These are phyloP conservation scores for Deilephila porcellus DNA, from an alignment of 2,888 invertebrate genomes.

Conservation along the genomic window DNA sequence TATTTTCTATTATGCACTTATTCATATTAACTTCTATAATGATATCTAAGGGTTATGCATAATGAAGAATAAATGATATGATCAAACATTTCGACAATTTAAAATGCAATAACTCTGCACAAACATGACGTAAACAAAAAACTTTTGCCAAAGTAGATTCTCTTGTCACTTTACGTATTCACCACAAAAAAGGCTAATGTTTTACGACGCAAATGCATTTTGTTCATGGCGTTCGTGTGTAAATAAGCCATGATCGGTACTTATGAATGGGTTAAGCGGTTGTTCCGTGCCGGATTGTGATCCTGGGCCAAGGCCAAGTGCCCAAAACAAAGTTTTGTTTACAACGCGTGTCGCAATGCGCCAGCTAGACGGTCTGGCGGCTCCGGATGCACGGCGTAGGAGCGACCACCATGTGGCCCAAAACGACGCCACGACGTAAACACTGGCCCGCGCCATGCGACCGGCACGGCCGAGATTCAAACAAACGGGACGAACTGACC, in stretches of 20 bases:
- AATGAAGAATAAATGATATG: too few relatives aligned
- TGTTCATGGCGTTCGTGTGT: not conserved
- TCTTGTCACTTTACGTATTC: not conserved
- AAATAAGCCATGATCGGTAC: not conserved
- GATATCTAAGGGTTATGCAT: too few relatives aligned
- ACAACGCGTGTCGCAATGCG: slow-evolving; percentile 68
- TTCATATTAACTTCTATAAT: too few relatives aligned
- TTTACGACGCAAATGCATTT: not conserved
- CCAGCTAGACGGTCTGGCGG: slow-evolving; percentile 50
- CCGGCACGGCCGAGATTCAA: slow-evolving; percentile 53
- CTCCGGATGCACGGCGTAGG: slow-evolving; percentile 51
- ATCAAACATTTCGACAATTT: too few relatives aligned
- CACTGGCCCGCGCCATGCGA: slow-evolving; percentile 49
- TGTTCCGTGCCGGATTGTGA: slow-evolving; percentile 9
- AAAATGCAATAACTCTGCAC: too few relatives aligned
- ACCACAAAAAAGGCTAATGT: not conserved
- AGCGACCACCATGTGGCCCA: slow-evolving; percentile 57
- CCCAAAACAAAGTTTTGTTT: slow-evolving; percentile 54
- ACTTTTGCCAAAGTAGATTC: too few relatives aligned
- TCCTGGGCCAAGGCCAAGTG: not conserved
- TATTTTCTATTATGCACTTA: too few relatives aligned
- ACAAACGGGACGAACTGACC: slow-evolving; percentile 42
- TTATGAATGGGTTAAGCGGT: slow-evolving; percentile 7
- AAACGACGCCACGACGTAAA: slow-evolving; percentile 63
- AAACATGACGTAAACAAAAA: too few relatives aligned